phyloP scores from a whole-genome alignment of 2,797 vertebrate genomes.

The Onychomys torridus region DNA sequence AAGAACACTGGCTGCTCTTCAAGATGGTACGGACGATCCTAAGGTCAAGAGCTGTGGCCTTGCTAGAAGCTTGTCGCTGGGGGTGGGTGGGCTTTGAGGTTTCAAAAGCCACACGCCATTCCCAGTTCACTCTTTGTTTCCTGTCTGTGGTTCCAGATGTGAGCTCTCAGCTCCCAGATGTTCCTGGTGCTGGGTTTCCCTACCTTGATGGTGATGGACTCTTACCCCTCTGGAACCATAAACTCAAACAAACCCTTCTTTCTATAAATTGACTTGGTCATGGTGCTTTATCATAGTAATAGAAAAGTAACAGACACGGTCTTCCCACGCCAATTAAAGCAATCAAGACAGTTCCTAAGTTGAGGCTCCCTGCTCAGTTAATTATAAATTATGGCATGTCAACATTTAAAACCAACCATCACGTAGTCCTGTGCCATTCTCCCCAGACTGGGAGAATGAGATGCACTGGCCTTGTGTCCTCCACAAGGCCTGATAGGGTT shows the following conservation, averaged over 20 bases:
- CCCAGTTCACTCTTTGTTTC: background rate
- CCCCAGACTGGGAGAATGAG: background rate
- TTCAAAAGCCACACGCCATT: background rate
- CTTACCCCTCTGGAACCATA: background rate
- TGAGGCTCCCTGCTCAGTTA: too few species aligned
- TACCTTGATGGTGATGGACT: too few species aligned
- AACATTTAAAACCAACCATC: background rate
- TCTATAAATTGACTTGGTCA: background rate
- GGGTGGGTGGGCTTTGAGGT: background rate
- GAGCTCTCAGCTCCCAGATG: background rate
- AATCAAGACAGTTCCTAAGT: background rate
- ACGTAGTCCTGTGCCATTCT: background rate
- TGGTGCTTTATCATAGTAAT: background rate
- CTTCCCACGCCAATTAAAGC: background rate
- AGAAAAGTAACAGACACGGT: too few species aligned
- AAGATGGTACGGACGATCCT: background rate
- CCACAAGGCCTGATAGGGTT: background rate
- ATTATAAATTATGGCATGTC: background rate
- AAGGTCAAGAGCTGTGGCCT: background rate
- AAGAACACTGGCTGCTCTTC: background rate
- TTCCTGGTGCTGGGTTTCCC: too few species aligned
- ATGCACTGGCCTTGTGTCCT: background rate
- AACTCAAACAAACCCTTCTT: background rate
- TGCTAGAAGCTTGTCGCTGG: background rate
- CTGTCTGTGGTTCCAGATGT: background rate